Percentiles rank a stretch among this genome's conserved stretches.
These are phyloP conservation scores for Monopis laevigella DNA, from an alignment of 2,888 invertebrate species.

Conservation along the genomic window DNA sequence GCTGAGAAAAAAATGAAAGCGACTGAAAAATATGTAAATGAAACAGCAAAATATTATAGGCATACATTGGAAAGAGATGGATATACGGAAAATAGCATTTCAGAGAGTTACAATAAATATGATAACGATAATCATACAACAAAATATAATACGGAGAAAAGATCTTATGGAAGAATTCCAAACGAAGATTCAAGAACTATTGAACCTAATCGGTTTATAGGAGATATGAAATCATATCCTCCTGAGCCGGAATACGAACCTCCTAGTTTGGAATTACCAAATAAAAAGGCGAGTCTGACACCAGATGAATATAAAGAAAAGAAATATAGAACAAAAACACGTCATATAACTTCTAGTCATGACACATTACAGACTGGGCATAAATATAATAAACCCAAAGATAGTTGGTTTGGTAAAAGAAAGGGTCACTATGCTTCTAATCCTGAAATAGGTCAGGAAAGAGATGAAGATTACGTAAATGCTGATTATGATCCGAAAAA, in stretches of 20 bases:
- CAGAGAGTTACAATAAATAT: conserved; percentile 59
- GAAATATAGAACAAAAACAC: conserved; percentile 50
- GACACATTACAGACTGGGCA: conserved; percentile 50
- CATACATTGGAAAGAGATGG: conserved; percentile 67
- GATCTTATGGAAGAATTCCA: conserved; percentile 46
- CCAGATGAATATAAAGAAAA: conserved; percentile 68
- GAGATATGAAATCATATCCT: conserved; percentile 46
- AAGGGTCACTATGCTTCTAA: conserved; percentile 69
- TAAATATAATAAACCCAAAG: conserved; percentile 49
- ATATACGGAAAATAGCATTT: conserved; percentile 57
- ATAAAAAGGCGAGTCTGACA: conserved; percentile 65
- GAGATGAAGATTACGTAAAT: conserved; percentile 57
- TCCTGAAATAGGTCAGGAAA: conserved; percentile 67
- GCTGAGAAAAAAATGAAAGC: conserved; percentile 56
- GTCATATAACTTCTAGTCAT: conserved; percentile 57
- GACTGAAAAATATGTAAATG: conserved; percentile 65
- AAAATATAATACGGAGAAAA: conserved; percentile 52
- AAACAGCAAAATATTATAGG: conserved; percentile 65
- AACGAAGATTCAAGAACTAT: conserved; percentile 36
- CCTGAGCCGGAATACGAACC: conserved; percentile 70
- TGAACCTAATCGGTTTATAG: conserved; percentile 32
- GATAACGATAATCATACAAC: conserved; percentile 53
- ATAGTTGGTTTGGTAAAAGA: conserved; percentile 49
- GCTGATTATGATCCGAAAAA: conserved; percentile 45
- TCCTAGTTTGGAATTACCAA: conserved; percentile 71